Evolutionary conservation across 2,888 invertebrate species (phyloP), one percentile per base, ranked within the genome.

Genomic region (Subacronicta megacephala): DNA sequence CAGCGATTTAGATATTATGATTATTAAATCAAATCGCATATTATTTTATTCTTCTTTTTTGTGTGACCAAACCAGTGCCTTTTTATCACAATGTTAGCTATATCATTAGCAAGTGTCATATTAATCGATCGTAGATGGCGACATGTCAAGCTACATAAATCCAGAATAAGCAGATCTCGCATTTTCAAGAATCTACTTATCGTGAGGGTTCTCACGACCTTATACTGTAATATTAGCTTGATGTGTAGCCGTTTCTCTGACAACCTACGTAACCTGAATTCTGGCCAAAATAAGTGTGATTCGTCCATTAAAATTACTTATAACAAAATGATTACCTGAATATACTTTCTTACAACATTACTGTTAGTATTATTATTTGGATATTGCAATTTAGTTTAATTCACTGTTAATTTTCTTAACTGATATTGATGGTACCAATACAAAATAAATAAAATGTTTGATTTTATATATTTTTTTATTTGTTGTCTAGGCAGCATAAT

Each of bases 401-500:
- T 44, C 15, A 38, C 38, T 58, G 56, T 56, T 69, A 42, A 36
- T 66, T 18, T 61, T 56, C 53, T 4, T 20, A 20, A 20, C 20
- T 54, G 44, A 63, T 65, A 31, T 59, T 62, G 37, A 65, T 72
- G 69, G 55, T 71, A 71, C 70, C 54, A 52, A 64, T 72, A 59
- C 55, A 7, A 23, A 23, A 23, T 47, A 68, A 78, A 72, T 78
- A 75, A n/a, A 72, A 69, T 62, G 56, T 71, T 77, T 75, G 70
- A 78, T 61, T 64, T 41, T 35, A 16, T 26, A 33, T 29, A 29
- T 40, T 9, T 55, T 54, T 44, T 55, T n/a, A 26, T 58, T 57
- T 13, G 6, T 3, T 23, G 9, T 23, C 7, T 23, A 23, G 20
- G 6, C 20, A 23, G 9, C 23, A 23, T 23, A 23, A n/a, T n/a